A percentile compares a stretch with the other conserved stretches of the same genome.
These are phyloP conservation scores for Oreohelix idahoensis DNA, from an alignment of 1,140 invertebrate species.

Conservation along the genomic window DNA sequence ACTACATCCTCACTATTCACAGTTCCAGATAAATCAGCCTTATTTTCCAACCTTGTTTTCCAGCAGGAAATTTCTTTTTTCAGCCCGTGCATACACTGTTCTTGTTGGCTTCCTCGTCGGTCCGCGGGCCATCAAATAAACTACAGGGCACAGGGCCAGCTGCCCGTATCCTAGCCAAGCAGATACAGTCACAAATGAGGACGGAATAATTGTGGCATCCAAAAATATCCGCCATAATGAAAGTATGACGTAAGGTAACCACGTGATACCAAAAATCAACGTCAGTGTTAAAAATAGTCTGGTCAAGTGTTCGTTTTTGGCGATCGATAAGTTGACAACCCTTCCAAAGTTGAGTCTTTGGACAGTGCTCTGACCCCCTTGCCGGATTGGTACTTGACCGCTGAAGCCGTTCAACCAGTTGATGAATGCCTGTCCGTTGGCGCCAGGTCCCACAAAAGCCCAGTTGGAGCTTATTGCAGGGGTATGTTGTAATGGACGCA, in stretches of 20 bases:
- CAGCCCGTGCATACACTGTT: slow-evolving; percentile 32
- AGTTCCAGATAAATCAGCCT: background rate
- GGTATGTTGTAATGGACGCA: slow-evolving; percentile 60
- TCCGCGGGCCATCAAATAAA: slow-evolving; percentile 50
- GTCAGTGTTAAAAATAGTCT: slow-evolving; percentile 60
- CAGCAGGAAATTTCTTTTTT: slow-evolving; percentile 47
- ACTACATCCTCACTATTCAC: background rate
- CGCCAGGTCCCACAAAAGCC: slow-evolving; percentile 66
- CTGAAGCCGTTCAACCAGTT: slow-evolving; percentile 67
- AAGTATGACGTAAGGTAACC: slow-evolving; percentile 61
- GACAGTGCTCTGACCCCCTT: slow-evolving; percentile 36
- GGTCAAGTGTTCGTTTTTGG: slow-evolving; percentile 62
- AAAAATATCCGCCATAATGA: slow-evolving; percentile 58
- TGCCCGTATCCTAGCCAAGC: slow-evolving; percentile 61
- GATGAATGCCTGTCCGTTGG: slow-evolving; percentile 61
- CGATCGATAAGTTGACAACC: slow-evolving; percentile 55
- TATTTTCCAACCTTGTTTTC: slow-evolving; percentile 45
- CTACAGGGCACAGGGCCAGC: slow-evolving; percentile 59
- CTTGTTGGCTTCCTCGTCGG: slow-evolving; percentile 27
- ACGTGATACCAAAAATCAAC: slow-evolving; percentile 50
- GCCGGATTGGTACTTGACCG: slow-evolving; percentile 23
- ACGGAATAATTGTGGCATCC: slow-evolving; percentile 36
- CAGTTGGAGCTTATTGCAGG: slow-evolving; percentile 64
- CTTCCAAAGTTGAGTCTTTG: slow-evolving; percentile 52
- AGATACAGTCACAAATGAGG: slow-evolving; percentile 49